A percentile compares a stretch with the other conserved stretches of the same genome.
Conservation (phyloP, 2,888 invertebrate species). For the Dolomedes plantarius region DNA sequence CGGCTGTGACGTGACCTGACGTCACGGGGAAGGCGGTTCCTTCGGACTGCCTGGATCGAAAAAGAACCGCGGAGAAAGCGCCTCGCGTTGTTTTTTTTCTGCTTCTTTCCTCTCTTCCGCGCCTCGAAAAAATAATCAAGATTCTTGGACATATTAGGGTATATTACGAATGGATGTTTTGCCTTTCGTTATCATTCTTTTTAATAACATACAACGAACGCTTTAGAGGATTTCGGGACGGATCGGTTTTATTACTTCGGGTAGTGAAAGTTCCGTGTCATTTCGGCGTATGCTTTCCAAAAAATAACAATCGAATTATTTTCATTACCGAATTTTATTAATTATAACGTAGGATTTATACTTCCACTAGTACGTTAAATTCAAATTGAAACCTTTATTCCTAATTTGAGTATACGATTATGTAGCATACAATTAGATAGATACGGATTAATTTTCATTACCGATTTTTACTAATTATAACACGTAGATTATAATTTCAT, state of each 20-base stretch:
- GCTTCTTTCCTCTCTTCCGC: neutral
- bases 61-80: constrained; percentile 22
- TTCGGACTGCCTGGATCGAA: constrained; percentile 13
- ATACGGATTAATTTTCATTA: too few species aligned
- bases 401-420: too few species aligned
- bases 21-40: constrained; percentile 1
- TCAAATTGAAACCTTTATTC: too few species aligned
- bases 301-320: too few species aligned
- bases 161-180: constrained; percentile 14
- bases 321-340: too few species aligned
- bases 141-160: constrained; percentile 16
- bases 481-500: too few species aligned
- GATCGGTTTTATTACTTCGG: neutral
- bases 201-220: constrained; percentile 16
- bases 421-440: too few species aligned
- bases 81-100: too few species aligned
- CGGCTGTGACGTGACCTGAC: constrained; percentile 27
- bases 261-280: neutral
- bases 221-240: neutral
- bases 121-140: constrained; percentile 3
- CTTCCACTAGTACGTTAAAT: too few species aligned
- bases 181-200: constrained; percentile 12
- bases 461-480: too few species aligned
- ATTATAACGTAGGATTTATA: too few species aligned
- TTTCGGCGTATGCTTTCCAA: too few species aligned